A percentile compares a stretch with the other conserved stretches of the same genome.
These are phyloP conservation scores for Popillia japonica DNA, from an alignment of 1,140 invertebrate genomes.

Conservation along the genomic window DNA sequence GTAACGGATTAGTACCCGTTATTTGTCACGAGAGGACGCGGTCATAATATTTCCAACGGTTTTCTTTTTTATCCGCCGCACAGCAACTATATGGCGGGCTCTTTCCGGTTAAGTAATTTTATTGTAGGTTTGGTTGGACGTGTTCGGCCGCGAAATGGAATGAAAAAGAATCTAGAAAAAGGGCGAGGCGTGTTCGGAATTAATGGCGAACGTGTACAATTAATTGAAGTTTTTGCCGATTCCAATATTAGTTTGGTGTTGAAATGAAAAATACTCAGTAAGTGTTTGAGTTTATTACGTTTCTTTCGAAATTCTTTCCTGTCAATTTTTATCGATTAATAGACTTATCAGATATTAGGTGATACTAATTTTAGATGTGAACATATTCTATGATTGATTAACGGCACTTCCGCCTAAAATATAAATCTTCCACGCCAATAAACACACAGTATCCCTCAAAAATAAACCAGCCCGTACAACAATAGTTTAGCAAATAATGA, in stretches of 20 bases:
- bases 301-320: too few species aligned
- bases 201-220: slow-evolving; percentile 25
- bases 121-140: slow-evolving; percentile 23
- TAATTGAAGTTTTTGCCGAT: slow-evolving; percentile 13
- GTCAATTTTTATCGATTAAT: neutral
- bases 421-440: slow-evolving; percentile 10
- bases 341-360: neutral
- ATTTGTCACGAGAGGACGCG: neutral
- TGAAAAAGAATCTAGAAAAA: slow-evolving; percentile 13
- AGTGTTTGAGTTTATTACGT: neutral
- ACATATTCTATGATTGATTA: too few species aligned
- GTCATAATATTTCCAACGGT: slow-evolving; percentile 22
- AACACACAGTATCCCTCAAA: slow-evolving; percentile 3
- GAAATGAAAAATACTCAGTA: slow-evolving; percentile 14
- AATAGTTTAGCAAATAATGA: slow-evolving; percentile 30
- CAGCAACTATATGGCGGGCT: slow-evolving; percentile 5
- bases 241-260: slow-evolving; percentile 19
- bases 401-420: neutral
- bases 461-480: slow-evolving; percentile 13
- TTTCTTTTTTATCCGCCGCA: slow-evolving; percentile 4
- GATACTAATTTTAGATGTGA: too few species aligned
- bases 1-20: slow-evolving; percentile 5
- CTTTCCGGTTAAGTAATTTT: slow-evolving; percentile 31
- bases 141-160: neutral
- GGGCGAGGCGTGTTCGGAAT: slow-evolving; percentile 14